Conservation (phyloP, 1,140 invertebrate genomes). For the Tetraneura akinire region DNA sequence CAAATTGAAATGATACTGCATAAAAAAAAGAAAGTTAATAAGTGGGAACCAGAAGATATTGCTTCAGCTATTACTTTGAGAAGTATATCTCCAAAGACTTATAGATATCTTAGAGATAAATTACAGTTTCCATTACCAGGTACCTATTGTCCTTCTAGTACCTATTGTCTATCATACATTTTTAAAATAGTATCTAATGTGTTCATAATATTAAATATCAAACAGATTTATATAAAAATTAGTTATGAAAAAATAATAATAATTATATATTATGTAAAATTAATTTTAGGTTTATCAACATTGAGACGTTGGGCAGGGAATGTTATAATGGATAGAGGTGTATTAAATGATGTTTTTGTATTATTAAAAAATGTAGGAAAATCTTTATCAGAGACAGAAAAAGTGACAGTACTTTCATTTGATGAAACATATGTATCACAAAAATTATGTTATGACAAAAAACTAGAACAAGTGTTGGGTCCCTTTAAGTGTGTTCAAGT, state of each 20-base stretch:
- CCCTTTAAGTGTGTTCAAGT: not conserved
- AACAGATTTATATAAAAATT: no score
- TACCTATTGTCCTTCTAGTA: no score
- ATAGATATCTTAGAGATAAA: not conserved
- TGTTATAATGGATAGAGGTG: no score
- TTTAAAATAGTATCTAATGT: no score
- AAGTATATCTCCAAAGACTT: not conserved
- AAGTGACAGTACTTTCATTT: not conserved
- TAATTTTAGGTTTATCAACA: not conserved
- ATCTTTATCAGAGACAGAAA: not conserved
- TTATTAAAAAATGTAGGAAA: no score
- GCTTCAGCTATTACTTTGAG: not conserved
- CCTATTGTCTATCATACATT: no score
- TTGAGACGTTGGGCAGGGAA: not conserved
- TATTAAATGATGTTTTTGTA: no score
- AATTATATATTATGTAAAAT: not conserved
- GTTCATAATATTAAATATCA: no score
- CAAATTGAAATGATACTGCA: not conserved
- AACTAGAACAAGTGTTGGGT: conserved; percentile 5
- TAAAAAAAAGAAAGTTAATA: not conserved
- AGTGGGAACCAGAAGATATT: not conserved
- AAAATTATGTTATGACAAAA: not conserved
- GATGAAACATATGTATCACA: not conserved
- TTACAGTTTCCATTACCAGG: not conserved
- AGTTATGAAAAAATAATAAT: no score